Conservation (phyloP, 2,113 vertebrate species). For the Lanius ludovicianus region DNA sequence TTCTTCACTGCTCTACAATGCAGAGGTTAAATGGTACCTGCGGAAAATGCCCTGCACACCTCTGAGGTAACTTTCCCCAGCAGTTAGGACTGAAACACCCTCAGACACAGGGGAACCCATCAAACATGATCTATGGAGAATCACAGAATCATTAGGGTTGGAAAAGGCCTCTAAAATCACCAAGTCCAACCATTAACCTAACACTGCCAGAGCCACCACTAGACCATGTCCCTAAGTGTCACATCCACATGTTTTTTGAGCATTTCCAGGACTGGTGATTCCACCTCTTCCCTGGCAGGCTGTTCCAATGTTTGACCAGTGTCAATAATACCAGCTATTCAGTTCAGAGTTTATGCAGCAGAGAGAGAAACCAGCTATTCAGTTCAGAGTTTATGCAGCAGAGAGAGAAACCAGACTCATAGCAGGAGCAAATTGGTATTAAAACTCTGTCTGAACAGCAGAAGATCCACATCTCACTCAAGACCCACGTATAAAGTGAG, state of each 20-base stretch:
- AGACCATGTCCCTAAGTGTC: background rate
- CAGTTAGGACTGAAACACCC: background rate
- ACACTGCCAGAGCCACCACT: background rate
- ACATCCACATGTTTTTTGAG: background rate
- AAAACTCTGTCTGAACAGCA: background rate
- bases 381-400: background rate
- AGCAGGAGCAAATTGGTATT: background rate
- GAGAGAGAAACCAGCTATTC: rapidly evolving
- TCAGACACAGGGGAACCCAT: background rate
- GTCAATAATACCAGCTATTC: background rate
- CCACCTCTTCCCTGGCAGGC: background rate
- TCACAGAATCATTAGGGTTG: background rate
- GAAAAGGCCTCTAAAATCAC: background rate
- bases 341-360: background rate
- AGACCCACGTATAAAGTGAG: background rate
- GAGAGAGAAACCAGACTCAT: background rate
- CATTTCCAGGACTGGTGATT: background rate
- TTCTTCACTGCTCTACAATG: background rate
- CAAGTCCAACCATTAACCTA: background rate
- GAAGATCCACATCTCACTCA: background rate
- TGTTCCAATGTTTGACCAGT: background rate
- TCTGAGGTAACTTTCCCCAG: background rate
- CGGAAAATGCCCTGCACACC: background rate
- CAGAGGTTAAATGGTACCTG: background rate
- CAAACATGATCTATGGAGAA: background rate